Base-by-base conservation (phyloP, 2,797 vertebrate species). In the Dendrocincla fuliginosa region DNA sequence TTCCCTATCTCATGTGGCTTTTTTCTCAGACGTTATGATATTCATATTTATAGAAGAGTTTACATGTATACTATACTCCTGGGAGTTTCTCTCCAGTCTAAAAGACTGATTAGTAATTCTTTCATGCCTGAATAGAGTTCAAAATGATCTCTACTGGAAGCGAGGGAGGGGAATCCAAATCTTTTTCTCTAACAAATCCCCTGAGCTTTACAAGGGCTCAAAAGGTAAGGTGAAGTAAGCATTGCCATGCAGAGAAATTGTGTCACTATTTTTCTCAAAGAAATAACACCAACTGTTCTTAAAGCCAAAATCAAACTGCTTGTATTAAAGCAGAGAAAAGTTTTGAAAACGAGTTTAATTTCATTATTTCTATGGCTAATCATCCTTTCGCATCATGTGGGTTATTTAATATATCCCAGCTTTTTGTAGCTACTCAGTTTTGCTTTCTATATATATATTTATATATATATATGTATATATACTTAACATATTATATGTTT, bases 71-170 rank as follows among this genome's bases (percentile, higher is more conserved):
- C 53, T 56, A 16, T 88, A 65, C 76, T 70, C 84, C 59, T 6
- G 50, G 57, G 92, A 91, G 47, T 63, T 84, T 75, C 41, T 83
- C 42, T 92, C 50, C 61, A 35, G 47, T 82, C 41, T 89, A 60
- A 91, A 89, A 92, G 50, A 89, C 77, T 91, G 89, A 93, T 96
- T 93, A 95, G 76, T 95, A 95, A 91, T 92, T 95, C 65, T 91
- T 96, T 94, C 82, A 93, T 86, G 87, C 50, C 63, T 86, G 74
- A 91, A 91, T 50, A 3, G 2, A 92, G 85, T 88, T 96, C 69
- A 93, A 82, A 95, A 95, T 84, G 0, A 78, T 94, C 63, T 78
- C 82, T 86, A 70, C 74, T 73, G 78, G 50, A 94, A 94, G 84
- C 9, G 69, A 89, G 50, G 71, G 37, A 92, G 30, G 35, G 25